These are phyloP conservation scores for Campoletis raptor DNA, from an alignment of 2,888 invertebrate genomes.

Conservation along the genomic window DNA sequence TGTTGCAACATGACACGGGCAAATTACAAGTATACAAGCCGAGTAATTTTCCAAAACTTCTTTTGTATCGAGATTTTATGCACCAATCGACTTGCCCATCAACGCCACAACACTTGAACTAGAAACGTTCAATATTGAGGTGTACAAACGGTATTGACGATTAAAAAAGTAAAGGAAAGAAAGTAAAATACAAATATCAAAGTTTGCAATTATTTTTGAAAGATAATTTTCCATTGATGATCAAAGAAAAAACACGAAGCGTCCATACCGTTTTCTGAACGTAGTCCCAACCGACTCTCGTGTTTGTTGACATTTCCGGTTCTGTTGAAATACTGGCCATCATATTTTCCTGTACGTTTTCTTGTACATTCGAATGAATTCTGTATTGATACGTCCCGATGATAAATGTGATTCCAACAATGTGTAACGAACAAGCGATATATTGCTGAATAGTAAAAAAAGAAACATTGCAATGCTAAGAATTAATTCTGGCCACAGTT, in stretches of 20 bases:
- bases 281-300: constrained; percentile 65
- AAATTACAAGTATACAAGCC: constrained; percentile 67
- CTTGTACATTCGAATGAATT: constrained; percentile 56
- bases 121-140: background rate
- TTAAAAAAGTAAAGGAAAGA: background rate
- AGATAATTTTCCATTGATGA: background rate
- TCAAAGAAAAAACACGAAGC: background rate
- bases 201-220: background rate
- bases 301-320: constrained; percentile 8
- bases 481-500: background rate
- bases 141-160: background rate
- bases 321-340: constrained; percentile 55
- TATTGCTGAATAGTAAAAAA: constrained; percentile 24
- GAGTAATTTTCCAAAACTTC: constrained; percentile 56
- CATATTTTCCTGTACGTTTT: constrained; percentile 61
- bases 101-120: constrained; percentile 72
- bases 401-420: constrained; percentile 61
- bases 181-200: background rate
- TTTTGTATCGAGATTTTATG: constrained; percentile 25
- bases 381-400: constrained; percentile 67
- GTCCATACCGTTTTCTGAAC: constrained; percentile 66
- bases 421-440: constrained; percentile 53
- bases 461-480: background rate
- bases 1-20: constrained; percentile 70
- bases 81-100: constrained; percentile 72